phyloP scores from a whole-genome alignment of 1,140 invertebrate genomes.

The Drosophila cardini region DNA sequence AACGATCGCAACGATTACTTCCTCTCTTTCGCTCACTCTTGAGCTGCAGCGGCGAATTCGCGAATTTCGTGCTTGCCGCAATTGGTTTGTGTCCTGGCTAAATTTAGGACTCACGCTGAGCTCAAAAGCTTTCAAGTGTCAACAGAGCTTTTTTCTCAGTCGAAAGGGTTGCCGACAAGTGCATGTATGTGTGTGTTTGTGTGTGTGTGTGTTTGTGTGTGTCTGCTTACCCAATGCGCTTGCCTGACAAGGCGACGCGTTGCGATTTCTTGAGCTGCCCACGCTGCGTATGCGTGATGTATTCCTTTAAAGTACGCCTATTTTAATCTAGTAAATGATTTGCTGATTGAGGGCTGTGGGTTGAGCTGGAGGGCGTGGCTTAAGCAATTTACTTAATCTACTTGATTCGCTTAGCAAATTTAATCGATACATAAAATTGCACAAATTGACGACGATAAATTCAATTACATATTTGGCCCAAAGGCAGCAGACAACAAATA shows the following conservation, averaged over 20 bases:
- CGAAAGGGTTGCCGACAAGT: slow-evolving; percentile 58
- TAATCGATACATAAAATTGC: slow-evolving; percentile 43
- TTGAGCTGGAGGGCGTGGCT: not conserved
- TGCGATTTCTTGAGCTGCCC: not conserved
- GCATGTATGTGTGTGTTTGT: not conserved
- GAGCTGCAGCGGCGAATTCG: slow-evolving; percentile 20
- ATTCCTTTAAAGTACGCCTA: slow-evolving; percentile 5
- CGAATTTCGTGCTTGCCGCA: slow-evolving; percentile 19
- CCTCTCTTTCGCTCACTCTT: not conserved
- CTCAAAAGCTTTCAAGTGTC: slow-evolving; percentile 60
- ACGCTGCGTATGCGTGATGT: slow-evolving; percentile 66
- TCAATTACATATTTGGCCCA: slow-evolving; percentile 64
- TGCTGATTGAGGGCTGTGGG: slow-evolving; percentile 29
- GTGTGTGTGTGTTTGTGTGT: slow-evolving; percentile 25
- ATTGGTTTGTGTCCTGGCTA: slow-evolving; percentile 60
- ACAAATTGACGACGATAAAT: slow-evolving; percentile 72
- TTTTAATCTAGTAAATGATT: slow-evolving; percentile 54
- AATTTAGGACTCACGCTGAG: slow-evolving; percentile 3
- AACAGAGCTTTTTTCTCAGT: slow-evolving; percentile 54
- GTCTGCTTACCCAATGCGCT: slow-evolving; percentile 45
- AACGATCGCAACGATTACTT: not conserved
- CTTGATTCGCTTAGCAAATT: slow-evolving; percentile 51
- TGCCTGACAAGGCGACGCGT: slow-evolving; percentile 6
- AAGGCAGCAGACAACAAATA: not conserved
- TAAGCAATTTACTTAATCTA: slow-evolving; percentile 37